These are phyloP conservation scores for Drosophila pandora DNA, from an alignment of 1,140 invertebrate species.

Conservation along the genomic window DNA sequence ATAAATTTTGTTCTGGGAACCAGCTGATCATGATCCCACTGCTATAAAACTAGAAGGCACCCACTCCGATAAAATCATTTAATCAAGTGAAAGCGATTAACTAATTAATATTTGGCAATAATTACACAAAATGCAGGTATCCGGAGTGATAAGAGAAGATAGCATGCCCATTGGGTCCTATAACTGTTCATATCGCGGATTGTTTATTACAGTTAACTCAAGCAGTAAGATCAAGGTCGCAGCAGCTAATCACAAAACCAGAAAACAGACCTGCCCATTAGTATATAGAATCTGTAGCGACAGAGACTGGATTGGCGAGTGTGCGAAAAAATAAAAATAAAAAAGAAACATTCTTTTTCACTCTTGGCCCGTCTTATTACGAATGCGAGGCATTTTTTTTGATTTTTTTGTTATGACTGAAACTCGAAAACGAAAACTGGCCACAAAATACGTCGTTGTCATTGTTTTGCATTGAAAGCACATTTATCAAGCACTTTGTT, in stretches of 20 bases:
- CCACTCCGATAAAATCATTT: not conserved
- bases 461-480: constrained; percentile 38
- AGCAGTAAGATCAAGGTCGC: constrained; percentile 52
- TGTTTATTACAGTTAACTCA: constrained; percentile 28
- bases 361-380: constrained; percentile 19
- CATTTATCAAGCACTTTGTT: constrained; percentile 40
- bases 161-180: constrained; percentile 10
- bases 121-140: constrained; percentile 6
- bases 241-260: constrained; percentile 18
- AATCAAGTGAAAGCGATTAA: constrained; percentile 19
- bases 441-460: constrained; percentile 21
- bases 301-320: constrained; percentile 38
- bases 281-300: constrained; percentile 1
- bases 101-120: constrained; percentile 35
- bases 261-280: constrained; percentile 7
- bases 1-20: not conserved
- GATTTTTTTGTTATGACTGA: constrained; percentile 16
- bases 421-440: constrained; percentile 30
- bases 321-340: constrained; percentile 16
- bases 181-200: constrained; percentile 27
- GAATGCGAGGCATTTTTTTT: constrained; percentile 19
- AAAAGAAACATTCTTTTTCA: constrained; percentile 18
- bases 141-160: constrained; percentile 19
- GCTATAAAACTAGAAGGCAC: not conserved
- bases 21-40: not conserved